phyloP scores from a whole-genome alignment of 2,113 vertebrate genomes.

The Pelecanus crispus region DNA sequence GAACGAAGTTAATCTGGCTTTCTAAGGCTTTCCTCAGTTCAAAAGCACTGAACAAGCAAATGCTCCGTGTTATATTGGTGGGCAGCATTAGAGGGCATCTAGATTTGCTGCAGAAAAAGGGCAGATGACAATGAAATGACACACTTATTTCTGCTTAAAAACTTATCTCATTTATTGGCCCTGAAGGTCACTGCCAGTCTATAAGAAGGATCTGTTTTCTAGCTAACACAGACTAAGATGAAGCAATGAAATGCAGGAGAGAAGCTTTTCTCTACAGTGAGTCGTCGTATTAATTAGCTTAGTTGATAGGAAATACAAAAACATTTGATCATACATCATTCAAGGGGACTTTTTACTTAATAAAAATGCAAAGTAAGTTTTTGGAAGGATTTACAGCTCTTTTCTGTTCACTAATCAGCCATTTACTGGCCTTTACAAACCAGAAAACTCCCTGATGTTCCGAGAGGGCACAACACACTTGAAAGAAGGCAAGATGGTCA shows the following conservation, averaged over 20 bases:
- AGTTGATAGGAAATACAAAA: conserved; percentile 25
- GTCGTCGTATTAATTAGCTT: neutral
- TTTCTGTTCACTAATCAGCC: conserved; percentile 43
- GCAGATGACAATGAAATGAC: neutral
- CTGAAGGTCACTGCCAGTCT: neutral
- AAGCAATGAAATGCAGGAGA: neutral
- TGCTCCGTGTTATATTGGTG: neutral
- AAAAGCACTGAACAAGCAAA: neutral
- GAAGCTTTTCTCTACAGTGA: neutral
- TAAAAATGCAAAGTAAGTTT: conserved; percentile 44
- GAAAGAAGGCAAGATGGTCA: conserved; percentile 3
- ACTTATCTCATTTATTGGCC: neutral
- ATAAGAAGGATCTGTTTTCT: neutral
- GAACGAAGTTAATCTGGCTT: neutral
- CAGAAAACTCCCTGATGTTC: conserved; percentile 15
- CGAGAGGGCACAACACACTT: neutral
- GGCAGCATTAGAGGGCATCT: neutral
- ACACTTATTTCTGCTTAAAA: neutral
- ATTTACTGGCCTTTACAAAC: conserved; percentile 37
- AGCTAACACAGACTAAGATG: neutral
- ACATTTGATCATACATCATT: conserved; percentile 23
- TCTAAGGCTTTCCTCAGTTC: neutral
- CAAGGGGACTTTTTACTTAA: conserved; percentile 13
- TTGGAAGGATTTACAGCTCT: conserved; percentile 33
- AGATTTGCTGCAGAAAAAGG: neutral